Evolutionary conservation across 1,140 invertebrate species (phyloP), one percentile per base, ranked within the genome.

Genomic region (Dendrolimus punctatus): DNA sequence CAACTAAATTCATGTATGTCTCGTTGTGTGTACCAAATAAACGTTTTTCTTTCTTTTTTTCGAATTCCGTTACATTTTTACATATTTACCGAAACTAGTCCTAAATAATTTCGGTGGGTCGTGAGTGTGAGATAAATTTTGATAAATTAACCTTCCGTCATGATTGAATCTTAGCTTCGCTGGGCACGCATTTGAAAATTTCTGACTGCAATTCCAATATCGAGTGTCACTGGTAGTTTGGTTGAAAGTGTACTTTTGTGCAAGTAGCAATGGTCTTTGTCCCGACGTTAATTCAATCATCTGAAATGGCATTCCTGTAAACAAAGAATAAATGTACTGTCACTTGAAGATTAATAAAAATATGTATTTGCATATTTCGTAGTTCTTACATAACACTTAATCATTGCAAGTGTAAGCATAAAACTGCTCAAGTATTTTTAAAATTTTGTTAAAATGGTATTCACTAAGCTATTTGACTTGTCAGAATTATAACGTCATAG

Each of bases 201-300:
- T 80, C 39, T 58, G 68, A 38, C 67, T 73, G 48, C 79, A 82
- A 38, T 75, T 75, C 73, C 77, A 82, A 40, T 79, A 79, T 8
- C 76, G 55, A 5, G 41, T 42, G 39, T 77, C 74, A 37, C 57
- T 72, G 0, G 76, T 78, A 0, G 79, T 80, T 51, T 76, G 69
- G 4, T 66, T 64, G 48, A 79, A 82, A 0, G 65, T 77, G 39
- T 75, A 67, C 0, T 70, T 57, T 1, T 73, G 37, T 2, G 77
- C 43, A 36, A 70, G 55, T 0, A 81, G 9, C 8, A 74, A 49
- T 0, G 63, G 66, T 6, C 64, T 71, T 53, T 73, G 77, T 4
- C 50, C 45, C 39, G 66, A 68, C 4, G 60, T 44, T 2, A 67
- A 51, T 6, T 56, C 37, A 38, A 80, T 69, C 42, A 58, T 70